Evolutionary conservation across 30 jellyfish, hydroid and myxozoan genomes (phyloP), one percentile per base, ranked within the genome.

Genomic region (Sanderia malayensis): DNA sequence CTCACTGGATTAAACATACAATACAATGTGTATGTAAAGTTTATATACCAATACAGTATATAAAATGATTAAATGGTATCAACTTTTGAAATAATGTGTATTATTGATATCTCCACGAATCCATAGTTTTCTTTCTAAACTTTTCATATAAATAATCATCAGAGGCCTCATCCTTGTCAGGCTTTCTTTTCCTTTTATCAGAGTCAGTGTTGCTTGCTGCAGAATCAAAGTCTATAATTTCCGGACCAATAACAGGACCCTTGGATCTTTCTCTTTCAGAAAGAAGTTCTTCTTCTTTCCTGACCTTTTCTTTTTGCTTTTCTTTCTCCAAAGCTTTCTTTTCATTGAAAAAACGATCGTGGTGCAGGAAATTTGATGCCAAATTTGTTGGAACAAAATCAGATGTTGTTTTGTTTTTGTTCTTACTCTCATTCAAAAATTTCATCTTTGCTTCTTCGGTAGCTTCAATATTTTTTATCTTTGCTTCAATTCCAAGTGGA

Each of bases 381-480:
- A 92, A 87, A 44, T 92, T 92, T 13, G 96, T 92, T 31, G 98
- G 98, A 13, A 92, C 98, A 84, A 92, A 92, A 1, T 73, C 97
- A 21, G 98, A 92, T 0, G 96, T 77, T n/a, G 75, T 72, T 34
- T 67, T 80, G 28, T 75, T 72, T 66, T 73, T 80, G 11, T 79
- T 84, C 66, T 82, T 71, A 71, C 87, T 84, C 60, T 92, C 98
- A 55, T 79, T 95, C 9, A 83, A 11, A 46, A 74, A 55, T 57
- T 92, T 92, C 61, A 89, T 80, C 66, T 92, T 92, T 0, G 98
- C 98, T 65, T 84, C 98, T 78, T 93, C 99, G 7, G 96, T 85
- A 0, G 90, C 95, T 46, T 93, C 99, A 27, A 93, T 93, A 64
- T 93, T 93, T 46, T 85, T 85, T 0, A 93, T 93, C 45, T 93